These are phyloP conservation scores for Biston betularia DNA, from an alignment of 2,888 invertebrate species.

Conservation along the genomic window DNA sequence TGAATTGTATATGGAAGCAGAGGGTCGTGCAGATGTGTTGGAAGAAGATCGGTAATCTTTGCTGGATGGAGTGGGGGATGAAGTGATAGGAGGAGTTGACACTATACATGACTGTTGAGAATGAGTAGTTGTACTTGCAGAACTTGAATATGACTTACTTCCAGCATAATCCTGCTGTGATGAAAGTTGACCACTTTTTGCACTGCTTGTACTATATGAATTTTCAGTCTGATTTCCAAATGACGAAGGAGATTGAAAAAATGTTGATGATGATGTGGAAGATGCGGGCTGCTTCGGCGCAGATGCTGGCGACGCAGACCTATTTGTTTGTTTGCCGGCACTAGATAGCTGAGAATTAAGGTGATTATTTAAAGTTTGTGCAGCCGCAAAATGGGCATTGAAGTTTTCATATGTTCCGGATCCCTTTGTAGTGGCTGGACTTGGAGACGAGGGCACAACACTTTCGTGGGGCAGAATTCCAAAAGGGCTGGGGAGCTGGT, in stretches of 20 bases:
- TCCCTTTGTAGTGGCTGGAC: conserved; percentile 87
- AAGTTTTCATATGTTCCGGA: conserved; percentile 88
- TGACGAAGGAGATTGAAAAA: conserved; percentile 88
- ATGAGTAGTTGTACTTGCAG: conserved; percentile 85
- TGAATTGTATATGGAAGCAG: conserved; percentile 75
- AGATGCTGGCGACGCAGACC: conserved; percentile 85
- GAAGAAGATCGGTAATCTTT: conserved; percentile 89
- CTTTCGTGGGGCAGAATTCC: conserved; percentile 93
- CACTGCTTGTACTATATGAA: conserved; percentile 85
- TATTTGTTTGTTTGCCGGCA: conserved; percentile 84
- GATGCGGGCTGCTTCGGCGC: conserved; percentile 83
- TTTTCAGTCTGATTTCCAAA: conserved; percentile 87
- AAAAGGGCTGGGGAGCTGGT: conserved; percentile 90
- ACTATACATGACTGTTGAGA: conserved; percentile 91
- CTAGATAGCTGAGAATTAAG: conserved; percentile 88
- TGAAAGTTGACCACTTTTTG: conserved; percentile 83
- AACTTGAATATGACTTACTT: conserved; percentile 87
- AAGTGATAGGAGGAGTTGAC: conserved; percentile 87
- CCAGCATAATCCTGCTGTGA: conserved; percentile 85
- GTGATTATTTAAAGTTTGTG: conserved; percentile 88
- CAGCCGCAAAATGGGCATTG: conserved; percentile 89
- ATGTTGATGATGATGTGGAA: conserved; percentile 85
- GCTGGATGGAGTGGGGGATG: conserved; percentile 79
- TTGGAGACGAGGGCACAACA: conserved; percentile 89
- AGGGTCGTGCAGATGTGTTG: conserved; percentile 78